A percentile compares a stretch with the other conserved stretches of the same genome.
phyloP scores from a whole-genome alignment of 2,797 vertebrate genomes.

The Phoeniculus purpureus region DNA sequence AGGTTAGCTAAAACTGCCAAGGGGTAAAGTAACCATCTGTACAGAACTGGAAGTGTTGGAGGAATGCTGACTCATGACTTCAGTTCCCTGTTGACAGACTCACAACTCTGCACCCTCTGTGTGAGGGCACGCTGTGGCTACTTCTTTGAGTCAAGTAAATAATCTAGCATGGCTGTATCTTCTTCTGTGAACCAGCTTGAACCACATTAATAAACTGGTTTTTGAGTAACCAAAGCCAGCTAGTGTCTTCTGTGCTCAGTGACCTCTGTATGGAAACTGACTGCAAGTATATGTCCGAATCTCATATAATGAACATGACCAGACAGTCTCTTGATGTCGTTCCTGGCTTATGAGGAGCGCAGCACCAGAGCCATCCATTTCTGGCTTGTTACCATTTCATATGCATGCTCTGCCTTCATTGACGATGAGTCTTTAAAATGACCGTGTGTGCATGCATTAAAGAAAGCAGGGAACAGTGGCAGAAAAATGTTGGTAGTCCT shows the following conservation, averaged over 20 bases:
- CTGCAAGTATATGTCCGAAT: neutral
- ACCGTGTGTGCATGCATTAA: neutral
- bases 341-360: neutral
- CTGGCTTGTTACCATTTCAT: neutral
- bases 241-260: neutral
- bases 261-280: neutral
- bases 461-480: neutral
- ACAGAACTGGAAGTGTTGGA: neutral
- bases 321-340: neutral
- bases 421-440: neutral
- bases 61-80: conserved; percentile 41
- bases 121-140: neutral
- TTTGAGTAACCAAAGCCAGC: conserved; percentile 9
- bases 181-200: neutral
- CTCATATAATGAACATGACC: neutral
- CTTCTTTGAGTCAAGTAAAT: conserved; percentile 28
- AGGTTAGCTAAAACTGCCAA: neutral
- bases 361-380: neutral
- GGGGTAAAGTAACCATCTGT: neutral
- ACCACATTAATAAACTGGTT: conserved; percentile 5
- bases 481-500: neutral
- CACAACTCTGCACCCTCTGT: neutral
- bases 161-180: neutral
- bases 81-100: conserved; percentile 2
- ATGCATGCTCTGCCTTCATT: neutral